Base-by-base conservation (phyloP, 2,888 invertebrate species). In the Pseudococcus jackbeardsleyi region DNA sequence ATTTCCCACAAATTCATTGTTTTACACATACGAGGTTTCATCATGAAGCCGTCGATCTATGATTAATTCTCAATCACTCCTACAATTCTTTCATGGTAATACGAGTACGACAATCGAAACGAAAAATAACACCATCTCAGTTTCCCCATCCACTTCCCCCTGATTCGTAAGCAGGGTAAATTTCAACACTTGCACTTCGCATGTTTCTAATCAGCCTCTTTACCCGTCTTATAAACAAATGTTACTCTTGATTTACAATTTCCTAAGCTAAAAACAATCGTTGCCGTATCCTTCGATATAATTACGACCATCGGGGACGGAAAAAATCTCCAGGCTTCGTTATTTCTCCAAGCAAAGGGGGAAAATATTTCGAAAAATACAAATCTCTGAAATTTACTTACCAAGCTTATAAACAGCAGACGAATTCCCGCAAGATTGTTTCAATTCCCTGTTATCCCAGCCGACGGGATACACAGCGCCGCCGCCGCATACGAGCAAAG, bases 391-490 rank as follows among this genome's bases (percentile, higher is more conserved):
- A 84, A 77, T 46, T 72, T 72, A 87, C 86, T 92, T 90, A 94
- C 94, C 94, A 90, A 94, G 92, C 91, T 93, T 92, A 91, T 94
- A 94, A 90, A 93, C 92, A 89, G 93, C 93, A 85, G 94, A 93
- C 88, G 92, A 91, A 90, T 92, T 92, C 86, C 94, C 94, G 90
- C 94, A 94, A 89, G 94, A 94, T 90, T 94, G 94, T 90, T 92
- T 92, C 77, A 94, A 93, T 92, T 94, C 94, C 89, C 93, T 92
- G 91, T 93, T 94, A 90, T 93, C 93, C 94, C 94, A 94, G 90
- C 94, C 94, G 88, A 94, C 91, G 33, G 94, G 94, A 91, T 94
- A 94, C 90, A 94, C 91, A 85, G 93, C 93, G 88, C 93, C 92
- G 39, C 94, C 94, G 59, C 92, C 92, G 90, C 93, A 92, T 90